These are phyloP conservation scores for Acleris sparsana DNA, from an alignment of 2,888 invertebrate species.

Conservation along the genomic window DNA sequence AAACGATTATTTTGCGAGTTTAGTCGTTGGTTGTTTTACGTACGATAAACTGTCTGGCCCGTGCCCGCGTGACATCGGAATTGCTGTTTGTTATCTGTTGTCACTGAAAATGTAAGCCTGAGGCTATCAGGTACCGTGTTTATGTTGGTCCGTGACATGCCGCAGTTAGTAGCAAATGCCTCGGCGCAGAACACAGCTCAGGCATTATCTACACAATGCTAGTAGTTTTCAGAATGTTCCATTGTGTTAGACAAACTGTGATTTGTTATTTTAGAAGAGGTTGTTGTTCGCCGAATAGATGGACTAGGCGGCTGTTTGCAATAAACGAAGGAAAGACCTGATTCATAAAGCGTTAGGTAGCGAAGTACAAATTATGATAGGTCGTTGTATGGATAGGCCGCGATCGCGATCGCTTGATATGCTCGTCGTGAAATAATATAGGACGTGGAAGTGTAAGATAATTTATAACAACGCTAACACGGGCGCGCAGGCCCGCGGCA, in stretches of 20 bases:
- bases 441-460: conserved; percentile 74
- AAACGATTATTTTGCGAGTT: conserved; percentile 2
- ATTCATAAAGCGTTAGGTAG: conserved; percentile 65
- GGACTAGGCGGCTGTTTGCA: conserved; percentile 39
- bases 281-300: conserved; percentile 14
- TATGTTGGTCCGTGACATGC: conserved; percentile 51
- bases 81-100: conserved; percentile 40
- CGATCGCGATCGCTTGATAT: conserved; percentile 72
- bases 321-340: conserved; percentile 63
- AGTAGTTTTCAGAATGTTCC: conserved; percentile 48
- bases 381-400: conserved; percentile 65
- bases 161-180: conserved; percentile 55
- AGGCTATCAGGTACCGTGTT: conserved; percentile 44
- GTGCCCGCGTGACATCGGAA: conserved; percentile 28
- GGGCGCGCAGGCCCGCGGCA: conserved; percentile 61
- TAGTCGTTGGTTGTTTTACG: neutral
- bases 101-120: conserved; percentile 37
- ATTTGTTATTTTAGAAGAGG: conserved; percentile 36
- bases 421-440: conserved; percentile 75
- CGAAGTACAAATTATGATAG: conserved; percentile 67
- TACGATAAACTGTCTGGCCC: conserved; percentile 14
- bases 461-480: conserved; percentile 75
- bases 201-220: conserved; percentile 32
- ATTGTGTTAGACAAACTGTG: conserved; percentile 55
- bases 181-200: conserved; percentile 43